Base-by-base conservation (phyloP, 2,888 invertebrate genomes). In the Eugnorisma glareosa region DNA sequence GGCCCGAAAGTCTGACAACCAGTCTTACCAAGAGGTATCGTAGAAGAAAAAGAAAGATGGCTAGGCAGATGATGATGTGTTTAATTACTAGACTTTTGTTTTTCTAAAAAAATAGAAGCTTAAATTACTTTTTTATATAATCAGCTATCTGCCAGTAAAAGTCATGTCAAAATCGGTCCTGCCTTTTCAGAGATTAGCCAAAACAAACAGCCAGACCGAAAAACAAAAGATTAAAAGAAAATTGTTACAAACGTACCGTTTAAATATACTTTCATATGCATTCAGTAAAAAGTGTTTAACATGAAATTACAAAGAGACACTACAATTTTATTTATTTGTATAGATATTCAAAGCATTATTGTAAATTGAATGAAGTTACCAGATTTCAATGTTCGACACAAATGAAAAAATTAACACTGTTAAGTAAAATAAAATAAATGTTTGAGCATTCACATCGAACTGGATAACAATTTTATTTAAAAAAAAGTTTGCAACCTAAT, bases 381-480 rank as follows among this genome's bases (percentile, higher is more conserved):
- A 7, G 31, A 81, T 40, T 40, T 40, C n/a, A 69, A 45, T 70
- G 13, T 66, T 75, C 15, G 8, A 67, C 31, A 7, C 13, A 48
- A 74, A 45, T 43, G 0, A 68, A 68, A 43, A 68, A 74, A 48
- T 68, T 40, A 66, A 7, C 61, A 31, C 31, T 54, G 18, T 35
- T 8, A 57, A 74, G 48, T 54, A 54, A 54, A 67, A 68, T 45
- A 35, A 67, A 54, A 72, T 72, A 63, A 59, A 45, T 45, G 21
- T 45, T 24, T 61, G 8, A 8, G 7, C 48, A 67, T 64, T 70
- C 35, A 40, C 43, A 37, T 73, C 35, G 74, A 72, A 57, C 54
- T 48, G 40, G 18, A n/a, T 67, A 43, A 37, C 68, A 43, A 59
- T 54, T 73, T 78, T 64, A 63, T 48, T 48, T n/a, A 37, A n/a